Evolutionary conservation across 2,113 vertebrate species (phyloP).

Genomic region (Notarius quadriscutis): DNA sequence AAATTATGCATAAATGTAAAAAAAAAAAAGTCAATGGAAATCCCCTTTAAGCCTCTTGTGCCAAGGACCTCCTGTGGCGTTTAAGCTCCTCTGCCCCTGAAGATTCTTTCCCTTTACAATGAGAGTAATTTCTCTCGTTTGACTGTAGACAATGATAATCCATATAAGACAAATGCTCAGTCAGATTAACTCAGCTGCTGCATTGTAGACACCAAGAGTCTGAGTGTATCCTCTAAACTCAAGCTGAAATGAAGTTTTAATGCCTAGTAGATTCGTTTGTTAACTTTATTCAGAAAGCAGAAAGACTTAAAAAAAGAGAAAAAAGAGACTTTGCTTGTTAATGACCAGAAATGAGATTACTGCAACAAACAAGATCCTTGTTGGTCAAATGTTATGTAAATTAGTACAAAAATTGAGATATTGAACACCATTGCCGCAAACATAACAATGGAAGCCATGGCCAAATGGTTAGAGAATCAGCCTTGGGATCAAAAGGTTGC

Average conservation of each 20-base stretch:
- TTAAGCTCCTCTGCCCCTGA: slow-evolving; percentile 41
- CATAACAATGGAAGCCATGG: too few species aligned
- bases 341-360: slow-evolving; percentile 2
- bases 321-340: not conserved
- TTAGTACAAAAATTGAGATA: not conserved
- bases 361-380: slow-evolving; percentile 8
- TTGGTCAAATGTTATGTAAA: not conserved
- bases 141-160: slow-evolving; percentile 31
- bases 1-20: slow-evolving; percentile 1
- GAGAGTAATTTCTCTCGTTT: slow-evolving; percentile 27
- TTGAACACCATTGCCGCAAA: too few species aligned
- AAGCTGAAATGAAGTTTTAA: slow-evolving; percentile 9
- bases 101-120: slow-evolving; percentile 39
- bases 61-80: slow-evolving; percentile 42
- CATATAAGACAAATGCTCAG: slow-evolving; percentile 12
- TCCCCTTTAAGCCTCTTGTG: slow-evolving; percentile 52
- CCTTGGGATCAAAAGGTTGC: too few species aligned
- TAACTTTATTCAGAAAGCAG: slow-evolving; percentile 2
- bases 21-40: not conserved
- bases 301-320: not conserved
- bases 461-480: too few species aligned
- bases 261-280: not conserved
- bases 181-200: slow-evolving; percentile 31
- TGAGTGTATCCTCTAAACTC: not conserved
- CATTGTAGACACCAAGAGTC: slow-evolving; percentile 29